These are phyloP conservation scores for Hypselothyrea guttata DNA, from an alignment of 2,888 invertebrate genomes.

Conservation along the genomic window DNA sequence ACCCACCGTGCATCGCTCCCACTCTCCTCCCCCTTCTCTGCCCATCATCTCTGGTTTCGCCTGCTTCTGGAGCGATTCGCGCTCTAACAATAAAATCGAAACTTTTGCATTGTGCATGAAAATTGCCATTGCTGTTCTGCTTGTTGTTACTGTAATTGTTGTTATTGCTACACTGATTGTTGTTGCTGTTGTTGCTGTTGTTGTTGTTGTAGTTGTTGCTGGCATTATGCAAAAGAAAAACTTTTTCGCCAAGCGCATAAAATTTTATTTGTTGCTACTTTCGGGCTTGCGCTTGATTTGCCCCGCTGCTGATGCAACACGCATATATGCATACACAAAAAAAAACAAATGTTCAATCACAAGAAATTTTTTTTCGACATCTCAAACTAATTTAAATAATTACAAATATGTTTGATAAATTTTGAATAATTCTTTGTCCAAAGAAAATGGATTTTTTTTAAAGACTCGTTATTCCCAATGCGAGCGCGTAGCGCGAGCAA, in stretches of 20 bases:
- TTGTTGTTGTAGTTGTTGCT: slow-evolving; percentile 24
- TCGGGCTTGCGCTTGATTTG: slow-evolving; percentile 76
- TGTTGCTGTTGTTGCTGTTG: slow-evolving; percentile 8
- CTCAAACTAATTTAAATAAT: too few species aligned
- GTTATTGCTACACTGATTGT: slow-evolving; percentile 27
- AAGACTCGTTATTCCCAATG: too few species aligned
- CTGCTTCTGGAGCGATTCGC: slow-evolving; percentile 24
- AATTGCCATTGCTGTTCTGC: slow-evolving; percentile 54
- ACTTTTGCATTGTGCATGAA: slow-evolving; percentile 73
- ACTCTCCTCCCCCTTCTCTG: background rate
- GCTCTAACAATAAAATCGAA: slow-evolving; percentile 70
- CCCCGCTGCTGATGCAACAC: slow-evolving; percentile 39
- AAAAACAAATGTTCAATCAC: background rate
- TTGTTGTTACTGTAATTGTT: slow-evolving; percentile 49
- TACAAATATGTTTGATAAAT: too few species aligned
- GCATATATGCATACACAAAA: slow-evolving; percentile 24
- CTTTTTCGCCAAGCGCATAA: slow-evolving; percentile 69
- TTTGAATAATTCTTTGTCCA: too few species aligned
- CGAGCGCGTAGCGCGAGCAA: too few species aligned
- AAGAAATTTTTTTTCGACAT: too few species aligned
- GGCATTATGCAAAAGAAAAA: slow-evolving; percentile 73
- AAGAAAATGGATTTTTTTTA: too few species aligned
- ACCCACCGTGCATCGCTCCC: too few species aligned
- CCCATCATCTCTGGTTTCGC: too few species aligned
- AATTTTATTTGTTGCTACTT: slow-evolving; percentile 77